phyloP scores from a whole-genome alignment of 2,797 vertebrate genomes.

The Cuniculus paca region DNA sequence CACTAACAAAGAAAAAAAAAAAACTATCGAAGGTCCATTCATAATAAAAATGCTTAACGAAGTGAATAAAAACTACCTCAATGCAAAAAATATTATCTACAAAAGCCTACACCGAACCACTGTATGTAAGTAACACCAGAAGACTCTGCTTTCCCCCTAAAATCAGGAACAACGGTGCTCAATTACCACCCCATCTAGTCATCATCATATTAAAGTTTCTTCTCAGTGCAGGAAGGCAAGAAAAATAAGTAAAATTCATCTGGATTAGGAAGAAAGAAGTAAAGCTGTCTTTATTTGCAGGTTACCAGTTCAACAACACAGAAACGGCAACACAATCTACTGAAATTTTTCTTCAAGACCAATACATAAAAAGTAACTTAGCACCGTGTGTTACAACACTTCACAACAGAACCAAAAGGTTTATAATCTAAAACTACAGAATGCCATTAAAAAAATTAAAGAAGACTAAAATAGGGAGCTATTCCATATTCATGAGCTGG shows the following conservation, averaged over 20 bases:
- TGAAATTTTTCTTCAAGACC: not conserved
- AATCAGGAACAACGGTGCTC: not conserved
- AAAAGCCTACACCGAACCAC: not conserved
- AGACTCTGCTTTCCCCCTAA: not conserved
- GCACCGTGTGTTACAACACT: not conserved
- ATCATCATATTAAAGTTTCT: not conserved
- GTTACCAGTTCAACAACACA: not conserved
- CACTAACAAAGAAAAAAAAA: not conserved
- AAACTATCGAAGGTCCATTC: not conserved
- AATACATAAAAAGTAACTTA: not conserved
- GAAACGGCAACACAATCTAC: not conserved
- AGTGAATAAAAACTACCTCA: slow-evolving; percentile 8
- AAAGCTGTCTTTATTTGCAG: not conserved
- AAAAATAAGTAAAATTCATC: not conserved
- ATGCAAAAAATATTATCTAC: not conserved
- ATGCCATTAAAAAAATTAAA: not conserved
- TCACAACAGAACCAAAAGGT: not conserved
- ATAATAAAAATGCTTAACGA: not conserved
- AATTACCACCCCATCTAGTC: not conserved
- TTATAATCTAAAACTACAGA: not conserved
- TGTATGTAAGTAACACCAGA: not conserved
- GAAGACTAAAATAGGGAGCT: not conserved
- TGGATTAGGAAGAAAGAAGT: not conserved
- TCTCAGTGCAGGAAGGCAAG: not conserved
- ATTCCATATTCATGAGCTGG: not conserved